phyloP scores from a whole-genome alignment of 2,888 invertebrate genomes.

The Nysson spinosus region DNA sequence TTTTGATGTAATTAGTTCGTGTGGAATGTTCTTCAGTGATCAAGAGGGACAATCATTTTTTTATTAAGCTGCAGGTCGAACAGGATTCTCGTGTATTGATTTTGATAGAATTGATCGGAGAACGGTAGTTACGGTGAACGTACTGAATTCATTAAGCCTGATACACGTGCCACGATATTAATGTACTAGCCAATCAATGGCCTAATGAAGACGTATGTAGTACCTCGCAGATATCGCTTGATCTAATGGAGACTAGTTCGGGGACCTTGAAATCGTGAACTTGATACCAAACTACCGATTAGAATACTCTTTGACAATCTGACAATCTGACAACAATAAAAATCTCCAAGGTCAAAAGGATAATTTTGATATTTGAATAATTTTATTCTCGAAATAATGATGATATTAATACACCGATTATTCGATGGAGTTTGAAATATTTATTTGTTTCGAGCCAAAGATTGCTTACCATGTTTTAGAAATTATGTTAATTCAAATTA shows the following conservation, averaged over 20 bases:
- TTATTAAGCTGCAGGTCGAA: constrained; percentile 3
- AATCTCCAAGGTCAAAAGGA: too few relatives aligned
- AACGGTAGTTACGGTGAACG: constrained; percentile 14
- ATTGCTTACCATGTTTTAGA: too few relatives aligned
- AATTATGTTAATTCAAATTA: too few relatives aligned
- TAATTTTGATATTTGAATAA: too few relatives aligned
- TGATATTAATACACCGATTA: too few relatives aligned
- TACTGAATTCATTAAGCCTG: constrained; percentile 34
- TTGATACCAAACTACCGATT: constrained; percentile 6
- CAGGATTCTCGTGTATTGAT: background rate
- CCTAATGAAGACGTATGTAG: constrained; percentile 52
- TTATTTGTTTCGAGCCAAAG: too few relatives aligned
- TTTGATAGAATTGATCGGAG: constrained; percentile 29
- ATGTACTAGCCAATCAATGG: constrained; percentile 51
- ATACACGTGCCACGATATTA: constrained; percentile 47
- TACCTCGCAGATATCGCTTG: constrained; percentile 37
- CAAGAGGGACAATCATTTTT: background rate
- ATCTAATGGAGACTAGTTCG: constrained; percentile 24
- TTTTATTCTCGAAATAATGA: too few relatives aligned
- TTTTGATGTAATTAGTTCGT: background rate
- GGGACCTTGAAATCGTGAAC: constrained; percentile 37
- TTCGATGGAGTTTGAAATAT: too few relatives aligned
- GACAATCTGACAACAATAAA: too few relatives aligned
- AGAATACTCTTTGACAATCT: too few relatives aligned
- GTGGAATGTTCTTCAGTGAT: background rate